phyloP scores from a whole-genome alignment of 2,888 invertebrate species.

The Pachymerium ferrugineum region DNA sequence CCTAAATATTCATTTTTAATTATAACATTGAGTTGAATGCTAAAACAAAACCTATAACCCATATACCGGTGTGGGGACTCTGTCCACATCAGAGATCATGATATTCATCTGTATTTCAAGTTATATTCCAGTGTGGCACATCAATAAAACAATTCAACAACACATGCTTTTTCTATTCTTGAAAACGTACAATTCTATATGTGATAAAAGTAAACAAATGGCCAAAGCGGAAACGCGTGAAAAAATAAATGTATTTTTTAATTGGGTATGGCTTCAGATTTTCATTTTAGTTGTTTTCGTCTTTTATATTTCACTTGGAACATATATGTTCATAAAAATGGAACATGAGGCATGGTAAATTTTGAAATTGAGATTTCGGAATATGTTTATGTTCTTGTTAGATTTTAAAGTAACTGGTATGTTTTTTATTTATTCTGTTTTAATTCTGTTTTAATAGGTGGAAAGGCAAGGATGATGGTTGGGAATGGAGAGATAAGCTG shows the following conservation, averaged over 20 bases:
- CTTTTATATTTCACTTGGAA: background rate
- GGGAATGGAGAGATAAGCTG: background rate
- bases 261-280: background rate
- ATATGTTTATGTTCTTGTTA: background rate
- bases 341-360: background rate
- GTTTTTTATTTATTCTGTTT: no score
- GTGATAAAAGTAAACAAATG: no score
- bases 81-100: background rate
- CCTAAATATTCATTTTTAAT: background rate
- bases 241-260: no score
- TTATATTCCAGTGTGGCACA: background rate
- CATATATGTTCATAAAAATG: background rate
- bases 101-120: background rate
- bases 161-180: no score
- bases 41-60: background rate
- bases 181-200: no score
- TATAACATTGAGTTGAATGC: background rate
- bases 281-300: background rate
- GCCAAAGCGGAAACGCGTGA: no score
- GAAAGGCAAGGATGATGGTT: background rate
- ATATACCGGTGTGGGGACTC: background rate
- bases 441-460: background rate
- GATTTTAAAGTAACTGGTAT: background rate
- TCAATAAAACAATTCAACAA: background rate
- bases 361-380: no score